Evolutionary conservation across 2,113 vertebrate genomes (phyloP).

Genomic region (Menura novaehollandiae): DNA sequence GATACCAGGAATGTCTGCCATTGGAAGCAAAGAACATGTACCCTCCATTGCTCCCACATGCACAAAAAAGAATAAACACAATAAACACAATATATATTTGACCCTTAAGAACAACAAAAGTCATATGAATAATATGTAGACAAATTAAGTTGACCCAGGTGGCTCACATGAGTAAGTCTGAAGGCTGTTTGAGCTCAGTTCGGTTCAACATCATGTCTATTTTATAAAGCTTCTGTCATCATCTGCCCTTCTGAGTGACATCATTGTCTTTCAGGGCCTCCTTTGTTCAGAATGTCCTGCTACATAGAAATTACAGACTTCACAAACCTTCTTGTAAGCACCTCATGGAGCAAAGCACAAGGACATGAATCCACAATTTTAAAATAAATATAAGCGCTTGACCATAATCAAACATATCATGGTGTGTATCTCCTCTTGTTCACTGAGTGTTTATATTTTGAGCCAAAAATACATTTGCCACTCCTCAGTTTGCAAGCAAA

Average conservation of each 20-base stretch:
- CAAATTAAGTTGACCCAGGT: not conserved
- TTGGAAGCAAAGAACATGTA: not conserved
- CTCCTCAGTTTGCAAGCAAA: not conserved
- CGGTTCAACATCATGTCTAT: not conserved
- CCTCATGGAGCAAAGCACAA: not conserved
- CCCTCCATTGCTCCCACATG: not conserved
- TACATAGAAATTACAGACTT: not conserved
- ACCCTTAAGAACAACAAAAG: not conserved
- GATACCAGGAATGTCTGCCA: not conserved
- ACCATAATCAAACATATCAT: not conserved
- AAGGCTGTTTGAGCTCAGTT: not conserved
- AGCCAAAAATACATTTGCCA: not conserved
- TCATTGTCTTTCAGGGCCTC: not conserved
- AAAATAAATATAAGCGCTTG: not conserved
- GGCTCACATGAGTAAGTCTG: not conserved
- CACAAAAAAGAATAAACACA: not conserved
- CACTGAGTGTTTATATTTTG: not conserved
- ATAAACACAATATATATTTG: not conserved
- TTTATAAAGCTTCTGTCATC: not conserved
- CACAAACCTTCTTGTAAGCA: not conserved
- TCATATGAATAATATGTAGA: not conserved
- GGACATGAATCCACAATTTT: not conserved
- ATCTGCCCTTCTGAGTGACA: not conserved
- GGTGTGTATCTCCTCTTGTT: not conserved
- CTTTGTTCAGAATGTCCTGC: not conserved